These are phyloP conservation scores for Arenaria interpres DNA, from an alignment of 2,113 vertebrate species.

Conservation along the genomic window DNA sequence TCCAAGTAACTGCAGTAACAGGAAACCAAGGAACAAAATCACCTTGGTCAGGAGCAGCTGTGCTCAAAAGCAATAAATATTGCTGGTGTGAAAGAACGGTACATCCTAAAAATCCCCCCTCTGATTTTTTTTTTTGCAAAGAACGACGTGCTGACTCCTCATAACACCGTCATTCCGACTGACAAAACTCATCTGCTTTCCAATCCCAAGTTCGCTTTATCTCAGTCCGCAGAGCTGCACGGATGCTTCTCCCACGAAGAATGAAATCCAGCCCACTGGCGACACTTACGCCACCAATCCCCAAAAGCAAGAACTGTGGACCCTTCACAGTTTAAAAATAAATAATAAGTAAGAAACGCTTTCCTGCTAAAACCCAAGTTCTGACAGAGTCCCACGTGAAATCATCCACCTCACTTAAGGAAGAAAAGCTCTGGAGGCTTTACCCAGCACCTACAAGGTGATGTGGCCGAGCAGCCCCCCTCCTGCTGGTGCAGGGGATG, in stretches of 20 bases:
- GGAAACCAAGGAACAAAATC: neutral
- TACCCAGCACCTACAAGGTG: neutral
- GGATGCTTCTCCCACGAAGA: constrained; percentile 20
- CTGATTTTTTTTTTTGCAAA: neutral
- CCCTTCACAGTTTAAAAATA: neutral
- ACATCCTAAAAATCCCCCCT: neutral
- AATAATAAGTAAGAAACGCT: neutral
- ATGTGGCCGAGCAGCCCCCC: neutral
- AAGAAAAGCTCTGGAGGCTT: neutral
- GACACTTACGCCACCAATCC: neutral
- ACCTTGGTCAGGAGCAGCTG: neutral
- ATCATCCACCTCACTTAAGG: neutral
- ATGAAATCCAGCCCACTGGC: constrained; percentile 19
- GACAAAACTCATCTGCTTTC: neutral
- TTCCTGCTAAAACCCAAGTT: neutral
- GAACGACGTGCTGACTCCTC: neutral
- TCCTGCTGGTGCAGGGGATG: neutral
- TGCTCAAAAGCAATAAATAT: neutral
- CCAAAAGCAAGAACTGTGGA: neutral
- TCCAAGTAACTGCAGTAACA: neutral
- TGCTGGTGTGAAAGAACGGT: neutral
- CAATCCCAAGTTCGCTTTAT: constrained; percentile 30
- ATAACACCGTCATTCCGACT: neutral
- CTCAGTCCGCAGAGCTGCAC: neutral
- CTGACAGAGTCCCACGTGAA: neutral